Base-by-base conservation (phyloP, 92 coral and sea anemone genomes). In the Anthopleura xanthogrammica region DNA sequence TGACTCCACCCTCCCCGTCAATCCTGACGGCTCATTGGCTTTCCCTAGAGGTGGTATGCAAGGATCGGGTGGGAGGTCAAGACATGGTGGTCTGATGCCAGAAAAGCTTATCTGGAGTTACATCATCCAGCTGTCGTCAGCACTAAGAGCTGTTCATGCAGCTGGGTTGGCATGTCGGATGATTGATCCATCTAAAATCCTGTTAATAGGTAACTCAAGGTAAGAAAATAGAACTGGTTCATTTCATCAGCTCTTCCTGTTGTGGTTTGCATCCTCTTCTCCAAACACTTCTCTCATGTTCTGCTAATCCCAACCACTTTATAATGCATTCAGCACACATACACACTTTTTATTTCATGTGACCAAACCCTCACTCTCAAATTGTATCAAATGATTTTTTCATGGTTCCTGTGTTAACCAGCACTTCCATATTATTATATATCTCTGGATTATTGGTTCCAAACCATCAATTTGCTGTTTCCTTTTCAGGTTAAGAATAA, bases 41-140 rank as follows among this genome's bases (percentile, higher is more conserved):
- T 95, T 92, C 77, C 92, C 97, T 29, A 94, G 98, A 20, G 86
- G 83, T 16, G 89, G 89, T 36, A 84, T 93, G 83, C 76, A 93
- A 29, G 91, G 94, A 13, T 79, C 89, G 1, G 85, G 83, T 88
- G 90, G 91, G 77, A 88, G 94, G 79, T 56, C 94, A 10, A 86
- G 95, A 72, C 99, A 97, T 72, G 91, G 94, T 2, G 93, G 95
- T 66, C 82, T 93, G 9, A 97, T 97, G 99, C 98, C 99, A 3
- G 99, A 97, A 87, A 88, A 98, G 74, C 86, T 97, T 20, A 94
- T 97, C n/a, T 97, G 99, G 99, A 97, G 98, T 66, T 97, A 97
- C 73, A 92, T 97, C 36, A 97, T 97, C 42, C 99, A 97, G 83
- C 89, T 97, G 36, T 97, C 99, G 13, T 97, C 99, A 7, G 99